These are phyloP conservation scores for Silurus lanzhouensis DNA, from an alignment of 2,797 vertebrate species.

Conservation along the genomic window DNA sequence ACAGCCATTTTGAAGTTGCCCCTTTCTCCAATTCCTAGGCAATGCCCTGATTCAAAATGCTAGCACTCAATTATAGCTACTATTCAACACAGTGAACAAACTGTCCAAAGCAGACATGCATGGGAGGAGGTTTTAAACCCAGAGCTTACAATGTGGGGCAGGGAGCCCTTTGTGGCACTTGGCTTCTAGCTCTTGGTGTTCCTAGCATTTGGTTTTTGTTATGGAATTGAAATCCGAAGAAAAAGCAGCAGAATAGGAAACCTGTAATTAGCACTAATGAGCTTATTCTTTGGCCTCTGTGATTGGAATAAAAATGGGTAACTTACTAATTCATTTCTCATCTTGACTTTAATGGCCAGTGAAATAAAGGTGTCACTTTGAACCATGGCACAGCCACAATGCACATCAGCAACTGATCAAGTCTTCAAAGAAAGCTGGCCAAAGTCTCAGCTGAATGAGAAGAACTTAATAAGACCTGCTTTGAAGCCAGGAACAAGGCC, in stretches of 20 bases:
- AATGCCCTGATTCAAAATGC: conserved; percentile 38
- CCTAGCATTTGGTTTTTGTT: conserved; percentile 59
- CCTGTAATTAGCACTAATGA: conserved; percentile 75
- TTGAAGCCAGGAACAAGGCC: conserved; percentile 67
- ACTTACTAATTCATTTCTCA: conserved; percentile 60
- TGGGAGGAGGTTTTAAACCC: conserved; percentile 48
- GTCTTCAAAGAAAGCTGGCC: conserved; percentile 74
- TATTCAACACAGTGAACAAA: conserved; percentile 54
- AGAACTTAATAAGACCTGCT: conserved; percentile 74
- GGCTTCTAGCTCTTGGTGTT: conserved; percentile 44
- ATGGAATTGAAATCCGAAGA: conserved; percentile 62
- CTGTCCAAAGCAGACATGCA: conserved; percentile 45
- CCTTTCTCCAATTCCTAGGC: conserved; percentile 35
- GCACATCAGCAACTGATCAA: conserved; percentile 77
- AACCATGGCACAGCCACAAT: conserved; percentile 62
- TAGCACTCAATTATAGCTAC: conserved; percentile 52
- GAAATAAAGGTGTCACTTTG: conserved; percentile 74
- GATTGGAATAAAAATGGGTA: conserved; percentile 70
- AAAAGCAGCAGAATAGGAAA: conserved; percentile 65
- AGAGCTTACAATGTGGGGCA: conserved; percentile 48
- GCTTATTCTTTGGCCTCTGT: conserved; percentile 64
- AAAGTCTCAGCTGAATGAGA: conserved; percentile 67
- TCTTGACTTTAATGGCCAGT: conserved; percentile 68
- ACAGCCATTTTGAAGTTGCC: conserved; percentile 28
- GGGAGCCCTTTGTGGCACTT: conserved; percentile 35